Conservation (phyloP, 2,888 invertebrate species). For the Hecatera dysodea region DNA sequence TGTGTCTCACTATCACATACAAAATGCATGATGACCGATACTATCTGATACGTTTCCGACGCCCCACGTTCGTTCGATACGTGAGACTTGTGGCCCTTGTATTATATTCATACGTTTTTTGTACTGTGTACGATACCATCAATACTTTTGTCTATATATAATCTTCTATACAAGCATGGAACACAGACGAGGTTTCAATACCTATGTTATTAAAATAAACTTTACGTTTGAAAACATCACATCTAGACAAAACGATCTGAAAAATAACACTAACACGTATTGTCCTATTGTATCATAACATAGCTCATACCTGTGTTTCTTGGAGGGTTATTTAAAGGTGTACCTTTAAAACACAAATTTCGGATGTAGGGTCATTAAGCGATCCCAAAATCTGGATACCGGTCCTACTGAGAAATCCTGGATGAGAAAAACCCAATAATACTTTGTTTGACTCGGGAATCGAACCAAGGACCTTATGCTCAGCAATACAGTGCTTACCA, state of each 20-base stretch:
- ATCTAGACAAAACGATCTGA: not conserved
- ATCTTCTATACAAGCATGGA: not conserved
- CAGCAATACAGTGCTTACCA: too few species aligned
- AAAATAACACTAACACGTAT: not conserved
- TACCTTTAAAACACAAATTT: not conserved
- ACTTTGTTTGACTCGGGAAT: not conserved
- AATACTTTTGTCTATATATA: constrained; percentile 38
- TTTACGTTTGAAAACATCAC: not conserved
- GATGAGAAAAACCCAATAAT: not conserved
- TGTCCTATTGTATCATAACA: not conserved
- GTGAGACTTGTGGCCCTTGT: constrained; percentile 30
- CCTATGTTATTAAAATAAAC: not conserved
- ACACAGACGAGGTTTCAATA: not conserved
- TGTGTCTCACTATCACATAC: constrained; percentile 40
- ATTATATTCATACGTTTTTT: constrained; percentile 12
- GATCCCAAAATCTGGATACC: too few species aligned
- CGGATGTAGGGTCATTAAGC: too few species aligned
- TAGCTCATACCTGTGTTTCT: not conserved
- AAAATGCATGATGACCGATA: constrained; percentile 54
- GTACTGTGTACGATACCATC: constrained; percentile 29
- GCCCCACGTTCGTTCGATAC: constrained; percentile 48
- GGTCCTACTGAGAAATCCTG: not conserved
- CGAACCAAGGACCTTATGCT: not conserved
- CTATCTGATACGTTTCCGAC: constrained; percentile 49
- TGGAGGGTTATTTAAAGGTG: not conserved